Evolutionary conservation across 2,797 vertebrate genomes (phyloP), one percentile per base, ranked within the genome.

Genomic region (Lacerta bilineata): DNA sequence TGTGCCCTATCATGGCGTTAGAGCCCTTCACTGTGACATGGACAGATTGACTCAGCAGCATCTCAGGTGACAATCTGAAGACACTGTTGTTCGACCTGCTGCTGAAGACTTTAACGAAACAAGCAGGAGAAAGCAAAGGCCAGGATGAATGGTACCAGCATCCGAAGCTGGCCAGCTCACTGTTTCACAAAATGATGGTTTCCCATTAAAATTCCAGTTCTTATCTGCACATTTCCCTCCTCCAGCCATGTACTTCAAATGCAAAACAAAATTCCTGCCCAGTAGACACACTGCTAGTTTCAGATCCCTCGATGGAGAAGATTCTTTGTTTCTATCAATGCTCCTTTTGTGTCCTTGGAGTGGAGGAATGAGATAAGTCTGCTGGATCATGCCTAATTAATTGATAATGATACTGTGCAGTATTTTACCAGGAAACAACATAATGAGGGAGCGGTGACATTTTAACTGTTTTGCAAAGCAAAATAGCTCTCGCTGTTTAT

Each of bases 341-440:
- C 50, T 90, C 64, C 90, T 55, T 80, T 93, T 46, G 33, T 69
- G 75, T 61, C 55, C 66, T 85, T 5, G 29, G 25, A 87, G 9
- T 8, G 13, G 27, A 85, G 79, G 23, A 92, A 61, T 81, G 90
- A 90, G 91, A 90, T 2, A 36, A 33, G 27, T 69, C 29, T 46
- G 85, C 74, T 91, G 88, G 46, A 93, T 91, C 76, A 85, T 59
- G 25, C 72, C 84, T 85, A 88, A 94, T 85, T 92, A n/a, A 80
- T 90, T 87, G 93, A 89, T 89, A 92, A 83, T 23, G 86, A 76
- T 50, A 90, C 80, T 89, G 89, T 91, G 89, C 79, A 87, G 33
- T 83, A 91, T 87, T 87, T 88, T 91, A 77, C 71, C 43, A 89
- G 83, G 86, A 88, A 92, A 88, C 84, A 88, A 80, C 50, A 59